phyloP scores from a whole-genome alignment of 2,888 invertebrate species.

The Agrotis exclamationis region DNA sequence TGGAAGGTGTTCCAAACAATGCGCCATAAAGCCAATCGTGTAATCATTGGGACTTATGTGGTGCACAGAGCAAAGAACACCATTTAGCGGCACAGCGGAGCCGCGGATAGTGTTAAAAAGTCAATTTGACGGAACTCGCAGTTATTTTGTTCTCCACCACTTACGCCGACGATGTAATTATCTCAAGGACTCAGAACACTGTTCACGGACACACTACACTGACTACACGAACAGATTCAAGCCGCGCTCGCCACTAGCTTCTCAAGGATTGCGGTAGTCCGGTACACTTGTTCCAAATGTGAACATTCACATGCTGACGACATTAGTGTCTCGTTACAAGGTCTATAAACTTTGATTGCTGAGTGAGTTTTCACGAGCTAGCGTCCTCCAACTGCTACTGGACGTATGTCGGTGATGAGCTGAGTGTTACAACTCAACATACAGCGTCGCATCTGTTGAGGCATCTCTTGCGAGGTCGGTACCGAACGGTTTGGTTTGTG shows the following conservation, averaged over 20 bases:
- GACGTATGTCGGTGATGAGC: constrained; percentile 7
- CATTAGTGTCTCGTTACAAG: constrained; percentile 18
- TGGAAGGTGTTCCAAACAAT: constrained; percentile 32
- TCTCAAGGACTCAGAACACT: neutral
- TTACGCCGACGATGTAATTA: too few relatives aligned
- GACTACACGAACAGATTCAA: neutral
- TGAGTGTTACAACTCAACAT: neutral
- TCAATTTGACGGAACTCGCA: too few relatives aligned
- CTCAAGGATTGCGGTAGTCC: constrained; percentile 4
- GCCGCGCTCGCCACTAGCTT: neutral
- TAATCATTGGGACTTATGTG: constrained; percentile 6
- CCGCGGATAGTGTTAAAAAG: too few relatives aligned
- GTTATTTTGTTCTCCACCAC: too few relatives aligned
- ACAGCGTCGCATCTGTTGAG: neutral
- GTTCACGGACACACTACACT: neutral
- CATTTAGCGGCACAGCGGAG: neutral
- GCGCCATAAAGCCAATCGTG: constrained; percentile 34
- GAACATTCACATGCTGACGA: constrained; percentile 6
- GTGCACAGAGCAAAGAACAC: neutral
- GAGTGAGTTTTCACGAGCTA: constrained; percentile 4
- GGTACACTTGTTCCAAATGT: constrained; percentile 11
- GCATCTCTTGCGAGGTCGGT: neutral
- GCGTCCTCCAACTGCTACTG: constrained; percentile 4
- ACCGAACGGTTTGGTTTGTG: neutral
- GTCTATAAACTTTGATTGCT: constrained; percentile 40